Conservation (phyloP, 1,140 invertebrate species). For the Caenorhabditis brenneri region DNA sequence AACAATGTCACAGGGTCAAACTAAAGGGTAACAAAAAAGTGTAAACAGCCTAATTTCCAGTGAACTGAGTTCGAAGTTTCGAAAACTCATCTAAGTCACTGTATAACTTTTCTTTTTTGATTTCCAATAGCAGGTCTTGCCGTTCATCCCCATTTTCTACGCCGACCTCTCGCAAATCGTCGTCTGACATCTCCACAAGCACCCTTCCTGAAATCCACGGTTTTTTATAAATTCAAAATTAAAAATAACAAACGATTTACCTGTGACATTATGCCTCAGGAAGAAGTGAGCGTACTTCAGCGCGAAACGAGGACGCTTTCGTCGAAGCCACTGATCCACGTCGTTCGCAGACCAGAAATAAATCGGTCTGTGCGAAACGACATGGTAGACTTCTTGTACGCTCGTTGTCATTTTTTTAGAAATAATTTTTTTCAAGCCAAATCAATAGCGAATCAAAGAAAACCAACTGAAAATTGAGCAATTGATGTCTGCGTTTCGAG, state of each 20-base stretch:
- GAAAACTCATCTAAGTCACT: constrained; percentile 54
- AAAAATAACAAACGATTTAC: constrained; percentile 32
- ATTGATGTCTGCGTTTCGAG: not conserved
- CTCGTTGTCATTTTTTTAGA: not conserved
- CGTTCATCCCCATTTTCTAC: constrained; percentile 47
- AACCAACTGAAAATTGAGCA: not conserved
- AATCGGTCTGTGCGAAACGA: constrained; percentile 48
- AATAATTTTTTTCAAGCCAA: too few relatives aligned
- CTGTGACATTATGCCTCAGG: constrained; percentile 50
- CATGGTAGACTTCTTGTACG: constrained; percentile 24
- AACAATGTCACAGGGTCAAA: too few relatives aligned
- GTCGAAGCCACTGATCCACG: constrained; percentile 52
- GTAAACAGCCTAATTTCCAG: too few relatives aligned
- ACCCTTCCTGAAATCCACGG: constrained; percentile 45
- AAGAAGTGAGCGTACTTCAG: constrained; percentile 55
- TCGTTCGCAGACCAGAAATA: constrained; percentile 52
- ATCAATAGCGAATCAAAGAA: not conserved
- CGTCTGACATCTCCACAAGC: constrained; percentile 53
- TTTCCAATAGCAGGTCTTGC: constrained; percentile 55
- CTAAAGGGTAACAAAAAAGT: too few relatives aligned
- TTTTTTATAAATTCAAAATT: not conserved
- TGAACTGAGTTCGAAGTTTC: constrained; percentile 16
- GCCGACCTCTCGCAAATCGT: constrained; percentile 48
- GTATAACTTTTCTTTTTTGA: constrained; percentile 54
- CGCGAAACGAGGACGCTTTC: constrained; percentile 52